Evolutionary conservation across 2,888 invertebrate genomes (phyloP).

Genomic region (Carpatolechia fugitivella): DNA sequence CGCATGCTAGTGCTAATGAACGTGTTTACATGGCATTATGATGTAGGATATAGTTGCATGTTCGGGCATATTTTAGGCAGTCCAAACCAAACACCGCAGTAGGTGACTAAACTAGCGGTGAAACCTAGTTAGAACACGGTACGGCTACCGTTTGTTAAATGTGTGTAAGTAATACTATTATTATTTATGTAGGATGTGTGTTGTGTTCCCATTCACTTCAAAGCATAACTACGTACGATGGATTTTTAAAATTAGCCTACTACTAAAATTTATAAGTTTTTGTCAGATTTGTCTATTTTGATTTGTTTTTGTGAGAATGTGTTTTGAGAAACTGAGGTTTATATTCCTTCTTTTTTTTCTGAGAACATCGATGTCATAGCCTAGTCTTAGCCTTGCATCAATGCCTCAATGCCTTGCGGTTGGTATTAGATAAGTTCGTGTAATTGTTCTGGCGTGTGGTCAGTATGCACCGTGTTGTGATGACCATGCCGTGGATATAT

Average conservation of each 20-base stretch:
- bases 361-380: too few species aligned
- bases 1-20: too few species aligned
- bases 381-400: not conserved
- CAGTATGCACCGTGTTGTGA: conserved; percentile 61
- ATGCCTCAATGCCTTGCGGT: conserved; percentile 44
- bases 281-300: too few species aligned
- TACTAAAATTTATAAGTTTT: too few species aligned
- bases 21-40: not conserved
- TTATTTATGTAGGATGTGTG: too few species aligned
- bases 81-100: conserved; percentile 1
- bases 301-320: too few species aligned
- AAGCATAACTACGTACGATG: too few species aligned
- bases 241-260: too few species aligned
- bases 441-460: conserved; percentile 73
- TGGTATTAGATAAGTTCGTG: conserved; percentile 53
- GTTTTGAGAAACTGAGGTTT: too few species aligned
- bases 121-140: not conserved
- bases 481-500: conserved; percentile 57
- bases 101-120: not conserved
- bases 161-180: not conserved
- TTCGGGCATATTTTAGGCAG: conserved; percentile 3
- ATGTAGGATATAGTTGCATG: conserved; percentile 15
- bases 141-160: not conserved
- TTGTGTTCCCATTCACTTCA: too few species aligned
- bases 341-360: too few species aligned